Percentiles rank a stretch among this genome's conserved stretches.
These are phyloP conservation scores for Caenorhabditis virilis DNA, from an alignment of 2,888 invertebrate species.

Conservation along the genomic window DNA sequence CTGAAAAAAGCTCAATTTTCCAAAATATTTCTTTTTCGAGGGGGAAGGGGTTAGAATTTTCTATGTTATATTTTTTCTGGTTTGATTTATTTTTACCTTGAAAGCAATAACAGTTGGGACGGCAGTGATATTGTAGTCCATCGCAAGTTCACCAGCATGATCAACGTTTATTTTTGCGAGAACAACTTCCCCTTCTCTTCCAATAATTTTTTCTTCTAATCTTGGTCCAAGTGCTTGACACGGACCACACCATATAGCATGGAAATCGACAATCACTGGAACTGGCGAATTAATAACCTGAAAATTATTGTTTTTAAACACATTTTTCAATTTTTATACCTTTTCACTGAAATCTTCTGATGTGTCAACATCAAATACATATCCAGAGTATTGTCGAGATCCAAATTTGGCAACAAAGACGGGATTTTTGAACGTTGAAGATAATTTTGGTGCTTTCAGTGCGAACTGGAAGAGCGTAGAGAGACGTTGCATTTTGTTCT, in stretches of 20 bases:
- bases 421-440: too few relatives aligned
- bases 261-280: conserved; percentile 63
- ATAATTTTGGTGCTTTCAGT: too few relatives aligned
- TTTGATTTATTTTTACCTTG: too few relatives aligned
- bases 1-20: conserved; percentile 5
- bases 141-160: conserved; percentile 47
- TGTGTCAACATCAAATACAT: conserved; percentile 43
- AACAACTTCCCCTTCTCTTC: conserved; percentile 38
- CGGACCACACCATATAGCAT: conserved; percentile 67
- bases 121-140: conserved; percentile 43
- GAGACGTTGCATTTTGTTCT: too few relatives aligned
- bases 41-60: too few relatives aligned
- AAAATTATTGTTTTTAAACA: neutral
- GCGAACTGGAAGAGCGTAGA: too few relatives aligned
- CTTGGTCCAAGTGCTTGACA: conserved; percentile 60
- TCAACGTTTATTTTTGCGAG: conserved; percentile 55
- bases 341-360: conserved; percentile 45
- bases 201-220: conserved; percentile 52
- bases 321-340: conserved; percentile 1
- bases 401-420: too few relatives aligned
- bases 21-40: too few relatives aligned
- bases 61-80: too few relatives aligned
- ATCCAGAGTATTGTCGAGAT: too few relatives aligned
- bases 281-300: conserved; percentile 40
- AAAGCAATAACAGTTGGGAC: conserved; percentile 54